These are phyloP conservation scores for Rhabdophis nuchalis DNA, from an alignment of 2,797 vertebrate species.

Conservation along the genomic window DNA sequence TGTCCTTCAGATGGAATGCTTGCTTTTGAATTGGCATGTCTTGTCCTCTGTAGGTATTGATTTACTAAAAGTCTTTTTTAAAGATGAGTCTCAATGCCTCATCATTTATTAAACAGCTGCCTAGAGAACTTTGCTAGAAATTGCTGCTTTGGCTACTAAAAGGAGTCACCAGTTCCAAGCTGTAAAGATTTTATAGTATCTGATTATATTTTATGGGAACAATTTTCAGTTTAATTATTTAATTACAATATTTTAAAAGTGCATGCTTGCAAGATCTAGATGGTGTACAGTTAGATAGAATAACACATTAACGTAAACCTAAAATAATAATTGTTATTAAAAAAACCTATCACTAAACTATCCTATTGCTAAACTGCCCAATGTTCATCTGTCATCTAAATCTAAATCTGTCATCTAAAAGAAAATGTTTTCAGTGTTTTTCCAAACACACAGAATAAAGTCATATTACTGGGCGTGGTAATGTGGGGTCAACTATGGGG, in stretches of 20 bases:
- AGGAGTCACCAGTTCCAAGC: background rate
- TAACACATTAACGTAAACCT: background rate
- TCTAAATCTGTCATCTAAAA: background rate
- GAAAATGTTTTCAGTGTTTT: background rate
- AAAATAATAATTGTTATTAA: background rate
- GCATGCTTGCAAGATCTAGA: background rate
- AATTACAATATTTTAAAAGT: background rate
- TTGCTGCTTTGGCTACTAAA: slow-evolving; percentile 1
- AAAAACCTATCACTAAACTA: background rate
- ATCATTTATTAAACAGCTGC: slow-evolving; percentile 47
- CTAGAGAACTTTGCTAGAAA: slow-evolving; percentile 25
- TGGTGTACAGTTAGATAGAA: background rate
- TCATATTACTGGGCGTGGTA: background rate
- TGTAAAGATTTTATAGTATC: slow-evolving; percentile 28
- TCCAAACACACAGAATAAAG: background rate
- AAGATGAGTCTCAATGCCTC: background rate
- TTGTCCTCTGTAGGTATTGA: slow-evolving; percentile 24
- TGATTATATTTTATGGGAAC: slow-evolving; percentile 33
- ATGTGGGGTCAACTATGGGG: background rate
- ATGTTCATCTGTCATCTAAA: background rate
- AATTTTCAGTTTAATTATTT: background rate
- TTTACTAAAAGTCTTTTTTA: slow-evolving; percentile 34
- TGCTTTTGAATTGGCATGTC: background rate
- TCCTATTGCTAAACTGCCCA: background rate
- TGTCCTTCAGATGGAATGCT: background rate